Evolutionary conservation across 2,888 invertebrate species (phyloP), one percentile per base, ranked within the genome.

Genomic region (Lasioglossum pauxillum): DNA sequence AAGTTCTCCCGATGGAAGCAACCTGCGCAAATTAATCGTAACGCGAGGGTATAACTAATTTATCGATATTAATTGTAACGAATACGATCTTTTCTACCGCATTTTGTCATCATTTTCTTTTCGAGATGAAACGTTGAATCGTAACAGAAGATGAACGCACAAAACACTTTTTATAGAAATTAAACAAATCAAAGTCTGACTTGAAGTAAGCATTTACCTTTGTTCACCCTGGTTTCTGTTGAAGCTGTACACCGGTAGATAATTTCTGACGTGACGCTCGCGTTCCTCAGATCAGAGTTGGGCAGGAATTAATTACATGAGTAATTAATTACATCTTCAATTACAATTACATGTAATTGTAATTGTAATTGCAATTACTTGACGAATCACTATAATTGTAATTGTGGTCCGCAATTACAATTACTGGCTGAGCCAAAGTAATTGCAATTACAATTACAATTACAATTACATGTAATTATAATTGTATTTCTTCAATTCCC

Each of bases 111-210:
- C 16, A 31, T 35, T 64, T 64, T 19, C 64, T 64, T 35, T 31
- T 19, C 31, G 31, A 19, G 35, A 23, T 0, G 38, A 69, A 38
- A 69, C 23, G 38, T 69, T 38, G 23, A 38, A 69, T 35, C 38
- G 12, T 38, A 38, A 69, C n/a, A 38, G 38, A 69, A 38, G 69
- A 69, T 35, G 69, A 69, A 38, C 69, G 69, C 69, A 69, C 35
- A 69, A 69, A 23, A 69, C 23, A 69, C 35, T 38, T 69, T 69
- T 69, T 69, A 69, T 69, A 69, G 69, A 69, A 69, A 69, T 69
- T 69, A 69, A 69, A 69, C 35, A 69, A 38, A 69, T 19, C 64
- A 38, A 69, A 35, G 69, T 38, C 69, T 69, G 38, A 69, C 35
- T 69, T 35, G 69, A 69, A 35, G 23, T 69, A 69, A 69, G 69